These are phyloP conservation scores for Indicator indicator DNA, from an alignment of 2,113 vertebrate genomes.

Conservation along the genomic window DNA sequence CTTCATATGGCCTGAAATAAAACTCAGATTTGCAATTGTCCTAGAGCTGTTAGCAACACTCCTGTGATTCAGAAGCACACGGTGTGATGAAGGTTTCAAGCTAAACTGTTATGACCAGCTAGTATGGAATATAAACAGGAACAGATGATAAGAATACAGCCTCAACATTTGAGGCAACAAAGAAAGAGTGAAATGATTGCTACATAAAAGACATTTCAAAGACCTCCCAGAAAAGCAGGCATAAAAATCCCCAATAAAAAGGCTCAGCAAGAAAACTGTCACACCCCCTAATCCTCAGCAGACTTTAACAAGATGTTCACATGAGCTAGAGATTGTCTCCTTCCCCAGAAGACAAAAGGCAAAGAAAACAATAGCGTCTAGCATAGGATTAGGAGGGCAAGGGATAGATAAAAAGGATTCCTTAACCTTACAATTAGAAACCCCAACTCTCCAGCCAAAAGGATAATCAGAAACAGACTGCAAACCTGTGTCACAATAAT, in stretches of 20 bases:
- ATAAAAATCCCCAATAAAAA: conserved; percentile 75
- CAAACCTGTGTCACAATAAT: conserved; percentile 55
- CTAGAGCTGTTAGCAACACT: not conserved
- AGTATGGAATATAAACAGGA: conserved; percentile 59
- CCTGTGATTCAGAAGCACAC: not conserved
- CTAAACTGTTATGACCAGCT: conserved; percentile 46
- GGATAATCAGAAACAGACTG: conserved; percentile 57
- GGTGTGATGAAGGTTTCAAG: conserved; percentile 6
- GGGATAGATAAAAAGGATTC: conserved; percentile 72
- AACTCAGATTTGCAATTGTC: not conserved
- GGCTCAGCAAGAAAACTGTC: conserved; percentile 68
- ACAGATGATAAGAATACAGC: conserved; percentile 61
- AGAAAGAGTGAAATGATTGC: conserved; percentile 69
- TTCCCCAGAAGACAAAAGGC: conserved; percentile 74
- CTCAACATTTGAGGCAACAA: conserved; percentile 71
- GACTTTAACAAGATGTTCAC: conserved; percentile 75
- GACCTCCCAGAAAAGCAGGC: conserved; percentile 69
- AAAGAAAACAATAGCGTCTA: conserved; percentile 58
- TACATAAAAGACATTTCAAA: conserved; percentile 76
- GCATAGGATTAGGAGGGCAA: conserved; percentile 65
- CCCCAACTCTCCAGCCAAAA: conserved; percentile 37
- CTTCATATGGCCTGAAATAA: not conserved
- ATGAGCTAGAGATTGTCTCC: conserved; percentile 65
- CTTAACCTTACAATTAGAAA: conserved; percentile 67
- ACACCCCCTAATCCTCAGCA: conserved; percentile 72